phyloP scores from a whole-genome alignment of 2,797 vertebrate genomes.

The Anisognathus igniventris region DNA sequence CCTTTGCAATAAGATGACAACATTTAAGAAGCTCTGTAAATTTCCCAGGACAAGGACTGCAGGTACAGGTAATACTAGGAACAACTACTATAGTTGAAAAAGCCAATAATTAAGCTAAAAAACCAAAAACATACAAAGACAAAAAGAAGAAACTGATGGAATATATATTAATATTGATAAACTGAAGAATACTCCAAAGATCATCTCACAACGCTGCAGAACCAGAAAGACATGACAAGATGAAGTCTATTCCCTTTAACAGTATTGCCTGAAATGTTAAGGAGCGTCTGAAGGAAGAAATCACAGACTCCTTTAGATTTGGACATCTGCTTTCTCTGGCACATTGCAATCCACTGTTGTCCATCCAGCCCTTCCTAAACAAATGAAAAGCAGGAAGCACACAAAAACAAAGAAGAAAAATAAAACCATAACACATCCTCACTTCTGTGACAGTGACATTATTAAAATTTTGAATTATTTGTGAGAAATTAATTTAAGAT shows the following conservation, averaged over 20 bases:
- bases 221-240: not conserved
- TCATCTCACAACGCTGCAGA: not conserved
- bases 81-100: not conserved
- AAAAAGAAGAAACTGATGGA: not conserved
- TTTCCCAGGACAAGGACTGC: not conserved
- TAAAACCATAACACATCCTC: not conserved
- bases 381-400: not conserved
- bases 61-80: not conserved
- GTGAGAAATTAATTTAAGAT: not conserved
- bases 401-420: not conserved
- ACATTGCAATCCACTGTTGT: not conserved
- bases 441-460: not conserved
- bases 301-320: not conserved
- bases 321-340: not conserved
- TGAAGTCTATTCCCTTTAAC: not conserved
- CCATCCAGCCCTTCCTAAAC: not conserved
- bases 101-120: not conserved
- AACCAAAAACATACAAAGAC: rapidly evolving
- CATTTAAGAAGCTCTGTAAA: not conserved
- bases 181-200: not conserved
- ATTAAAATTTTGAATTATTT: not conserved
- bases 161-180: not conserved
- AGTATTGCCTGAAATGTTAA: not conserved
- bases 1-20: not conserved
- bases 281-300: not conserved